phyloP scores from a whole-genome alignment of 2,888 invertebrate species.

The Andrena hattorfiana region DNA sequence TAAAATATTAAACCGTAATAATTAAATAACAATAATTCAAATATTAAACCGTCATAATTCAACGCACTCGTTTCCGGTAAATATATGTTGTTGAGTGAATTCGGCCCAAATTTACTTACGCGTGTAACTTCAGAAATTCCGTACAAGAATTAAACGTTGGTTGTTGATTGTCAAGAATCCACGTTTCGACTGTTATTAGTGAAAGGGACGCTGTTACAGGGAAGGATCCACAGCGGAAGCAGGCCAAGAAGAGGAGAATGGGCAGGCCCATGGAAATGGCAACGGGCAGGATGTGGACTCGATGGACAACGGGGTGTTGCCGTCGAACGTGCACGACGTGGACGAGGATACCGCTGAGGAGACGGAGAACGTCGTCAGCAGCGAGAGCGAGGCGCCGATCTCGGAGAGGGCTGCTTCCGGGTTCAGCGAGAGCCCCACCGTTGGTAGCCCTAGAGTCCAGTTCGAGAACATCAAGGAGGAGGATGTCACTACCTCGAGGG shows the following conservation, averaged over 20 bases:
- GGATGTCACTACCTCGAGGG: conserved; percentile 63
- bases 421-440: conserved; percentile 76
- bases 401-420: conserved; percentile 83
- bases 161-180: too few relatives aligned
- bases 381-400: conserved; percentile 81
- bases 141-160: not conserved
- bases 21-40: too few relatives aligned
- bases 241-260: conserved; percentile 79
- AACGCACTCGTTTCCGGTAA: too few relatives aligned
- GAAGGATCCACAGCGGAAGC: conserved; percentile 82
- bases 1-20: too few relatives aligned
- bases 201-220: conserved; percentile 61
- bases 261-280: conserved; percentile 45
- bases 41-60: too few relatives aligned
- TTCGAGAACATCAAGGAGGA: conserved; percentile 82
- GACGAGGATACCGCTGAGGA: conserved; percentile 69
- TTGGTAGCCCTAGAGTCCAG: conserved; percentile 82
- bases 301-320: conserved; percentile 75
- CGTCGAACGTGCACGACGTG: conserved; percentile 42
- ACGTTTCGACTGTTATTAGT: not conserved
- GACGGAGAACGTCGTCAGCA: conserved; percentile 69
- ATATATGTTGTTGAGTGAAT: too few relatives aligned
- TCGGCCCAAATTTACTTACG: too few relatives aligned
- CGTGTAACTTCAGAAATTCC: too few relatives aligned
- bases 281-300: conserved; percentile 68